phyloP scores from a whole-genome alignment of 2,113 vertebrate species.

The Centropristis striata region DNA sequence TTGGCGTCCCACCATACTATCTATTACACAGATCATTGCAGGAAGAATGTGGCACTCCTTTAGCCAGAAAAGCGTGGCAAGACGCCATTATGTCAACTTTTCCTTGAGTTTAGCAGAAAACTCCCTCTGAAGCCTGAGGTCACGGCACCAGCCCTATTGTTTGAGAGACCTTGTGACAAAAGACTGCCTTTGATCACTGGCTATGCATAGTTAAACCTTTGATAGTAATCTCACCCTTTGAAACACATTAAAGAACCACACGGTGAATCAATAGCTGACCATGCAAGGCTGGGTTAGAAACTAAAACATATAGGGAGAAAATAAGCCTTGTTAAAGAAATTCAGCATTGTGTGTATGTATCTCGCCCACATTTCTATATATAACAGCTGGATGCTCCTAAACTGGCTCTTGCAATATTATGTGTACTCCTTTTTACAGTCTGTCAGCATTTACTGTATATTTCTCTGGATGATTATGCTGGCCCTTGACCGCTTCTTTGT shows the following conservation, averaged over 20 bases:
- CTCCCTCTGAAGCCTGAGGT: conserved; percentile 32
- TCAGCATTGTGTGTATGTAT: not conserved
- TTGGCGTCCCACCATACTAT: conserved; percentile 21
- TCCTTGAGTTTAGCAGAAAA: conserved; percentile 23
- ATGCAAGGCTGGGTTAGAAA: conserved; percentile 6
- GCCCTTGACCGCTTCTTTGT: conserved; percentile 42
- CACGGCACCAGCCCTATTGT: conserved; percentile 56
- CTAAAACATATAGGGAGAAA: not conserved
- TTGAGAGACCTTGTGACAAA: conserved; percentile 57
- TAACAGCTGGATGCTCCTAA: not conserved
- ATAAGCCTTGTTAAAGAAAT: not conserved
- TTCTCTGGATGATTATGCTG: conserved; percentile 28
- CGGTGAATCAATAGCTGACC: conserved; percentile 34
- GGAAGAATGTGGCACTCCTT: conserved; percentile 23
- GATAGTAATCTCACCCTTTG: conserved; percentile 55
- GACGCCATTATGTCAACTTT: conserved; percentile 33
- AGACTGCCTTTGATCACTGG: conserved; percentile 63
- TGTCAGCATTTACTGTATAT: not conserved
- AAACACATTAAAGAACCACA: conserved; percentile 45
- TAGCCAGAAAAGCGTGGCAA: conserved; percentile 39
- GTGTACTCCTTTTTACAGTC: not conserved
- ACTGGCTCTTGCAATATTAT: not conserved
- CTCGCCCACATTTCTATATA: not conserved
- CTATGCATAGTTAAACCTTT: conserved; percentile 48
- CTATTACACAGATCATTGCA: conserved; percentile 43